phyloP scores from a whole-genome alignment of 2,888 invertebrate genomes.

The Lasioglossum malachurum region DNA sequence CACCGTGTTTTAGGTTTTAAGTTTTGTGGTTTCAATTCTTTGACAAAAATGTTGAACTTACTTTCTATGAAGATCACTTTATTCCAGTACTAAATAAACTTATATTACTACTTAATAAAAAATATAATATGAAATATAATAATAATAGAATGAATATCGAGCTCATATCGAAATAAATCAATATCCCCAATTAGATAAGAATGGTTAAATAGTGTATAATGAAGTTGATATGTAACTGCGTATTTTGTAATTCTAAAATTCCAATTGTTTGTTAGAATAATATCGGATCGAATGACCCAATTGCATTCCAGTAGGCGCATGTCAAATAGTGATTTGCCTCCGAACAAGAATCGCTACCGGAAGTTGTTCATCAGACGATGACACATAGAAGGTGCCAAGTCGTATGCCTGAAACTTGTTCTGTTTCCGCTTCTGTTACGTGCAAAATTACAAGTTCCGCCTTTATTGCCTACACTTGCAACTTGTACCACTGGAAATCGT shows the following conservation, averaged over 20 bases:
- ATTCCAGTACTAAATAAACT: too few species aligned
- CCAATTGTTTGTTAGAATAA: not conserved
- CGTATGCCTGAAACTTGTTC: not conserved
- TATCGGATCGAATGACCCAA: not conserved
- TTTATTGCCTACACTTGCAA: not conserved
- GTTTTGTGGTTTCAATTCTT: too few species aligned
- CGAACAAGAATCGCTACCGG: not conserved
- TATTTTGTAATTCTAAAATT: not conserved
- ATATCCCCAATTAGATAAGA: too few species aligned
- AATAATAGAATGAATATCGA: too few species aligned
- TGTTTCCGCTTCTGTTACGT: not conserved
- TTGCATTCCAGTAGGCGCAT: not conserved
- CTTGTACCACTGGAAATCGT: conserved; percentile 1
- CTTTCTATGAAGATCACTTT: too few species aligned
- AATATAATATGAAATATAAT: too few species aligned
- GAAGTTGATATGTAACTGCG: not conserved
- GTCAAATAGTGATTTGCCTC: not conserved
- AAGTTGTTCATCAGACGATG: not conserved
- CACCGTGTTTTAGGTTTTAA: too few species aligned
- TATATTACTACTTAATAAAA: too few species aligned
- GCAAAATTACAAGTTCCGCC: conserved; percentile 14
- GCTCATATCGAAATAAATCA: too few species aligned
- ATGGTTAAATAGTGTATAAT: not conserved
- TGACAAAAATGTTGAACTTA: too few species aligned
- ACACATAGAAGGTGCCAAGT: not conserved